Evolutionary conservation across 2,888 invertebrate genomes (phyloP).

Genomic region (Cheilosia urbana): DNA sequence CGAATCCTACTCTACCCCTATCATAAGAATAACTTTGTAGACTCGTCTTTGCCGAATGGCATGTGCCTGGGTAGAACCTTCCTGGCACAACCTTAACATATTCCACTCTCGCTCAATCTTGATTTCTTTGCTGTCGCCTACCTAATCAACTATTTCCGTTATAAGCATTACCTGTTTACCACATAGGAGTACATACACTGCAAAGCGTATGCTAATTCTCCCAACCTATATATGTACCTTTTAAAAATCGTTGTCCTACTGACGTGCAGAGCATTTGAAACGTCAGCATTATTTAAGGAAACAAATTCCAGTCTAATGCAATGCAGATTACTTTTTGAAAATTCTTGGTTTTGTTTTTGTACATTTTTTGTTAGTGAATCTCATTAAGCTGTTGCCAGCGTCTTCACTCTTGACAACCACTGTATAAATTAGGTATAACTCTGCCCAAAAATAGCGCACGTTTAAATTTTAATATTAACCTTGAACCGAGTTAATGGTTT

Average conservation of each 20-base stretch:
- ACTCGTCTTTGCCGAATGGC: too few species aligned
- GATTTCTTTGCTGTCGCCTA: slow-evolving; percentile 12
- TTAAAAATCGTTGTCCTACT: slow-evolving; percentile 3
- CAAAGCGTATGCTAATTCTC: slow-evolving; percentile 28
- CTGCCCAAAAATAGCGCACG: not conserved
- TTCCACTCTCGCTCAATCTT: not conserved
- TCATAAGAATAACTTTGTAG: too few species aligned
- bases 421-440: slow-evolving; percentile 27
- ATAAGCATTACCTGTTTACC: slow-evolving; percentile 13
- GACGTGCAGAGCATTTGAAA: slow-evolving; percentile 26
- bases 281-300: not conserved
- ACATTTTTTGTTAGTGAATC: not conserved
- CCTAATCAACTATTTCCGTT: slow-evolving; percentile 5
- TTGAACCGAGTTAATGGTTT: slow-evolving; percentile 45
- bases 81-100: not conserved
- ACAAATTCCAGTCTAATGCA: slow-evolving; percentile 6
- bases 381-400: slow-evolving; percentile 7
- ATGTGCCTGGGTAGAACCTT: too few species aligned
- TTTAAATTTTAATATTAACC: slow-evolving; percentile 40
- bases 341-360: not conserved
- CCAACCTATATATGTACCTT: not conserved
- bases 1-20: too few species aligned
- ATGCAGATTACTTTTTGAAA: not conserved
- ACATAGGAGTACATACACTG: slow-evolving; percentile 1
- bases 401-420: slow-evolving; percentile 21